Conservation (phyloP, 1,140 invertebrate genomes). For the Callitettix versicolor region DNA sequence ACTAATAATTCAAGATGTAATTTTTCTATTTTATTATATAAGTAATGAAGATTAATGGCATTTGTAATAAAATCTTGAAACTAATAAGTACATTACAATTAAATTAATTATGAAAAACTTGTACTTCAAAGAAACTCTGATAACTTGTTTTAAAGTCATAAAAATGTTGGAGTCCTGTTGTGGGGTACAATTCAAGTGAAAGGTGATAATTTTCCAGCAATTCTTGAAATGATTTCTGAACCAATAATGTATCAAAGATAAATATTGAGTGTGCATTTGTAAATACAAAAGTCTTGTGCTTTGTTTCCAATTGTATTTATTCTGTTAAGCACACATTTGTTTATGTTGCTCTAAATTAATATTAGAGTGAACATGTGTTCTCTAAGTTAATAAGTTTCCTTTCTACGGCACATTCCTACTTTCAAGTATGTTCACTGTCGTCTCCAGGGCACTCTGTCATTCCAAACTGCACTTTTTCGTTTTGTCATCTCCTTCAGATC, state of each 20-base stretch:
- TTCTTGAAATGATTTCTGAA: too few relatives aligned
- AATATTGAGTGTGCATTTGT: conserved; percentile 15
- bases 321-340: conserved; percentile 38
- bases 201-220: neutral
- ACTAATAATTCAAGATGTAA: too few relatives aligned
- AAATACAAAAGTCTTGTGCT: conserved; percentile 31
- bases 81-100: too few relatives aligned
- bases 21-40: too few relatives aligned
- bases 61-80: too few relatives aligned
- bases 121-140: neutral
- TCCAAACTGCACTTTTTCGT: conserved; percentile 17
- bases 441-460: conserved; percentile 13
- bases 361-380: neutral
- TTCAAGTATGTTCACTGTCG: conserved; percentile 22
- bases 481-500: conserved; percentile 12
- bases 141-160: neutral
- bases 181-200: neutral
- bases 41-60: too few relatives aligned
- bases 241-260: neutral
- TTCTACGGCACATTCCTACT: conserved; percentile 48
- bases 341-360: conserved; percentile 31
- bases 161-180: too few relatives aligned
- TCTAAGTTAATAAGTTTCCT: conserved; percentile 41
- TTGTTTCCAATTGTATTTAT: conserved; percentile 25
- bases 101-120: too few relatives aligned